Conservation (phyloP, 2,888 invertebrate species). For the Amblyjoppa fuscipennis region DNA sequence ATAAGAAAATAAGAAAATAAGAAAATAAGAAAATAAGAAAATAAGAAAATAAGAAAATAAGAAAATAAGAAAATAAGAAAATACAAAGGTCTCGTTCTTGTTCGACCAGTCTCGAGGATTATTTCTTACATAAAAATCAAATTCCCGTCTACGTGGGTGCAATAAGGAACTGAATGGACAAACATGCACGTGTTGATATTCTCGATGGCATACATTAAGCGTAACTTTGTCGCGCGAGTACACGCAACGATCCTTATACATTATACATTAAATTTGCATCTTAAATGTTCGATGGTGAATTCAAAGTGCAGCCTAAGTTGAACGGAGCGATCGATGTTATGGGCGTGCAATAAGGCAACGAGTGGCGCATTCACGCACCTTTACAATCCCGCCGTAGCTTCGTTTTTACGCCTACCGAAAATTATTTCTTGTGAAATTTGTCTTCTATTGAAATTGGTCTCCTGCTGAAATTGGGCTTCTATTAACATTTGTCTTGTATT, state of each 20-base stretch:
- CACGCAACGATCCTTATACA: not conserved
- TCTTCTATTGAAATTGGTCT: too few relatives aligned
- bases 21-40: too few relatives aligned
- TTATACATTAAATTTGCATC: conserved; percentile 9
- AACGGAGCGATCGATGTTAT: not conserved
- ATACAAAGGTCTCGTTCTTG: too few relatives aligned
- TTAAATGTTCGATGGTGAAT: not conserved
- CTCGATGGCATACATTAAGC: too few relatives aligned
- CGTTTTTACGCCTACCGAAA: not conserved
- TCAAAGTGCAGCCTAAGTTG: not conserved
- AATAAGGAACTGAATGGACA: conserved; percentile 37
- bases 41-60: too few relatives aligned
- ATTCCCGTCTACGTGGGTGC: conserved; percentile 2
- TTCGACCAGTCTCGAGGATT: not conserved
- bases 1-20: too few relatives aligned
- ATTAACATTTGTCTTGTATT: too few relatives aligned
- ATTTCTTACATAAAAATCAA: not conserved
- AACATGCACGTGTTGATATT: not conserved
- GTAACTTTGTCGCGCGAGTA: not conserved
- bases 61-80: too few relatives aligned
- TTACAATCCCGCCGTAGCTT: not conserved
- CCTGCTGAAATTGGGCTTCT: too few relatives aligned
- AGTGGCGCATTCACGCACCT: too few relatives aligned
- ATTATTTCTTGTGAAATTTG: not conserved
- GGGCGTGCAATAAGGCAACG: not conserved